A percentile compares a stretch with the other conserved stretches of the same genome.
phyloP scores from a whole-genome alignment of 2,888 invertebrate species.

The Synanthedon andrenaeformis region DNA sequence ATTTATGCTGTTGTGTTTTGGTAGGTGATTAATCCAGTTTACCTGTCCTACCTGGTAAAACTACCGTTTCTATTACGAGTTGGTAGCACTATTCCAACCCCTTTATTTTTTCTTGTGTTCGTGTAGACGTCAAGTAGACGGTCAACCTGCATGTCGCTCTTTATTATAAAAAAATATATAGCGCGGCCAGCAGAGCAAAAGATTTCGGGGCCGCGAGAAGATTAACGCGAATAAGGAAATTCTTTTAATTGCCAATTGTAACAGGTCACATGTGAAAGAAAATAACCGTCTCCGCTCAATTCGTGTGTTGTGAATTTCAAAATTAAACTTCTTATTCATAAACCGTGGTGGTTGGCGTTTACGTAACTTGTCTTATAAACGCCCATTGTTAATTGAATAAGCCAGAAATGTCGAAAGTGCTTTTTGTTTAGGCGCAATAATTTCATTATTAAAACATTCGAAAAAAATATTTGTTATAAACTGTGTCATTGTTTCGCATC shows the following conservation, averaged over 20 bases:
- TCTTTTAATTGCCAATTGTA: constrained; percentile 18
- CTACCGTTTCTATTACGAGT: too few species aligned
- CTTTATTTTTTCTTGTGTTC: too few species aligned
- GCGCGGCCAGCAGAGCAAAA: too few species aligned
- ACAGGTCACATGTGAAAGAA: constrained; percentile 32
- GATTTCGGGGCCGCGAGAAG: constrained; percentile 10
- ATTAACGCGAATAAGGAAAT: constrained; percentile 23
- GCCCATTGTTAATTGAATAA: constrained; percentile 43
- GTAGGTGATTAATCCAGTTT: too few species aligned
- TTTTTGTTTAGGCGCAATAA: background rate
- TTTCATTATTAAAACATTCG: background rate
- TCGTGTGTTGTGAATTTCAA: constrained; percentile 28
- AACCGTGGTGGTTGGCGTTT: constrained; percentile 31
- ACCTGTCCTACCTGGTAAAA: too few species aligned
- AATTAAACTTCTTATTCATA: constrained; percentile 47
- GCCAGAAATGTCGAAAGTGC: constrained; percentile 20
- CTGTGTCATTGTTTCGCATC: background rate
- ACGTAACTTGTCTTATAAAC: constrained; percentile 34
- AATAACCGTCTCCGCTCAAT: constrained; percentile 19
- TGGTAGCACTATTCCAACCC: too few species aligned
- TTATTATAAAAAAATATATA: too few species aligned
- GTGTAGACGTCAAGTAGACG: too few species aligned
- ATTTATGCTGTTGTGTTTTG: too few species aligned
- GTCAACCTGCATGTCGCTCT: too few species aligned
- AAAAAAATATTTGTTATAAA: background rate